Percentiles rank a stretch among this genome's conserved stretches.
These are phyloP conservation scores for Plectus sambesii DNA, from an alignment of 1,140 invertebrate species.

Conservation along the genomic window DNA sequence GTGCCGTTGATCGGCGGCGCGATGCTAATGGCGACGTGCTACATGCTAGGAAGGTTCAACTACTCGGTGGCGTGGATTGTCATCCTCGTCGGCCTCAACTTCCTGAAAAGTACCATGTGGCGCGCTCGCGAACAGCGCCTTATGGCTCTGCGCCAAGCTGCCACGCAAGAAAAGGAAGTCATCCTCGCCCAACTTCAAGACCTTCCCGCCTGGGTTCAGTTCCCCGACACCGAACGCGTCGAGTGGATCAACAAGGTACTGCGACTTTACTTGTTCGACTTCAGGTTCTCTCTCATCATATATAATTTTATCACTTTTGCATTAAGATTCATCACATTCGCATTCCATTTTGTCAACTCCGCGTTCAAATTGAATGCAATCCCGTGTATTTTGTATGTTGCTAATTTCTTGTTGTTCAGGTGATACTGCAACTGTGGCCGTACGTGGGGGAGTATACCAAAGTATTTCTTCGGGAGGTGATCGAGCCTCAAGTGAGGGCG, in stretches of 20 bases:
- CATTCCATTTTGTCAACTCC: too few relatives aligned
- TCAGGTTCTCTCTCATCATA: too few relatives aligned
- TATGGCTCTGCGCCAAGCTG: conserved; percentile 24
- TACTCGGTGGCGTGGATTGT: conserved; percentile 38
- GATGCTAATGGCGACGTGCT: conserved; percentile 29
- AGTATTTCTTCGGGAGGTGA: conserved; percentile 37
- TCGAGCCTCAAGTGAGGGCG: conserved; percentile 40
- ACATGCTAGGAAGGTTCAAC: conserved; percentile 25
- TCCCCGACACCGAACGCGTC: conserved; percentile 43
- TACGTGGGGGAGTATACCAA: conserved; percentile 41
- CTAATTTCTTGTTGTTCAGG: conserved; percentile 16
- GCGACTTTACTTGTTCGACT: too few relatives aligned
- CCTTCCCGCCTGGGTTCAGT: conserved; percentile 42
- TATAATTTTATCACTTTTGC: too few relatives aligned
- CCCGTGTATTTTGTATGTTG: conserved; percentile 7
- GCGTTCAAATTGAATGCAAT: too few relatives aligned
- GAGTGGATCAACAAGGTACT: conserved; percentile 45
- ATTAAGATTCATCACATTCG: too few relatives aligned
- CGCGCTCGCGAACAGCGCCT: conserved; percentile 13
- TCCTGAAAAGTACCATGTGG: conserved; percentile 23
- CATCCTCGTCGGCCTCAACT: conserved; percentile 25
- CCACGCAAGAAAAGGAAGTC: conserved; percentile 31
- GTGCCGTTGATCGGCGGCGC: conserved; percentile 21
- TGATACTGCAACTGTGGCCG: conserved; percentile 41
- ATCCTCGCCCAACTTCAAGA: conserved; percentile 42